Percentiles rank a stretch among this genome's conserved stretches.
Evolutionary conservation across 2,797 vertebrate species (phyloP).

Genomic region (Danio albolineatus): DNA sequence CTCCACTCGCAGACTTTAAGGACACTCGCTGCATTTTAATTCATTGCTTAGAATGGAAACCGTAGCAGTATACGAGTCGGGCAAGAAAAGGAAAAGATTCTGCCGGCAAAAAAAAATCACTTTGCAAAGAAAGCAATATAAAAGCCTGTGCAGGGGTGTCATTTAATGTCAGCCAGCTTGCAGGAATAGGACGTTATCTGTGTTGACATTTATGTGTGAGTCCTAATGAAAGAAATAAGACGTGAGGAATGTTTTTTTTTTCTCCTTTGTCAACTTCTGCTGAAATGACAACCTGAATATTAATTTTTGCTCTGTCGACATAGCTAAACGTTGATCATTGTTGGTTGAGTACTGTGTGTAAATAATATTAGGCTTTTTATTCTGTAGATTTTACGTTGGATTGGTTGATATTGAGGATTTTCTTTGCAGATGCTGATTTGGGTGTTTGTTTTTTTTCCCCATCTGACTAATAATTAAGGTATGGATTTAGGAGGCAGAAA

Average conservation of each 20-base stretch:
- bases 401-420: not conserved
- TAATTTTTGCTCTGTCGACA: conserved; percentile 53
- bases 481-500: not conserved
- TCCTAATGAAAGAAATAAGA: conserved; percentile 74
- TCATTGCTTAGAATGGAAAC: conserved; percentile 55
- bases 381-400: not conserved
- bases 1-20: conserved; percentile 33
- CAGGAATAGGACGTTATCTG: conserved; percentile 72
- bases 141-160: conserved; percentile 54
- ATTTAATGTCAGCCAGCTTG: conserved; percentile 67
- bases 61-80: conserved; percentile 48
- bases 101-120: conserved; percentile 50
- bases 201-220: conserved; percentile 75
- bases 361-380: not conserved
- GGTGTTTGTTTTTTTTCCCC: not conserved
- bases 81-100: conserved; percentile 54
- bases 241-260: conserved; percentile 67
- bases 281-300: conserved; percentile 67
- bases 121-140: conserved; percentile 59
- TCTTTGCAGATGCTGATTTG: not conserved
- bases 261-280: conserved; percentile 61
- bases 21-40: conserved; percentile 55
- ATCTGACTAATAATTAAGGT: not conserved
- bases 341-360: not conserved
- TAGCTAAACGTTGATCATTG: conserved; percentile 69